phyloP scores from a whole-genome alignment of 2,888 invertebrate species.

The Lydus trimaculatus region DNA sequence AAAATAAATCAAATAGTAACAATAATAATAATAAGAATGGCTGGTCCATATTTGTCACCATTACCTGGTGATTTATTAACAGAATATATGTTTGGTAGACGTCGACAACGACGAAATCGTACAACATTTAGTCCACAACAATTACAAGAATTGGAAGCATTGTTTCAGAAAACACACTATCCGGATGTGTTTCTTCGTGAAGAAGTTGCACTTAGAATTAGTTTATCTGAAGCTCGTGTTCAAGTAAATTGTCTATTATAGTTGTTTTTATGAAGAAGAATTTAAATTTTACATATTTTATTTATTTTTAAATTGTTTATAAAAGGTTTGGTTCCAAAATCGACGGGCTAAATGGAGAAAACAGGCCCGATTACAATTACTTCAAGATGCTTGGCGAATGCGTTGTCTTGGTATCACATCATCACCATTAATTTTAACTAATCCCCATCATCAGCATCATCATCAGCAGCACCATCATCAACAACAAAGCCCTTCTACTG shows the following conservation, averaged over 20 bases:
- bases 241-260: constrained; percentile 70
- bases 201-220: constrained; percentile 90
- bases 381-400: constrained; percentile 93
- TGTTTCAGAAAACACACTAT: constrained; percentile 95
- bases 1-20: not conserved
- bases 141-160: constrained; percentile 86
- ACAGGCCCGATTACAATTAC: constrained; percentile 82
- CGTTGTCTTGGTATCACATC: constrained; percentile 74
- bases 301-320: not conserved
- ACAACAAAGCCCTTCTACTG: constrained; percentile 13
- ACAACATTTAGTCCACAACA: constrained; percentile 96
- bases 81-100: constrained; percentile 91
- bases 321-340: constrained; percentile 91
- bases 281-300: no score
- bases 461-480: not conserved
- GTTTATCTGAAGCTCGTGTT: constrained; percentile 90
- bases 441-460: constrained; percentile 32
- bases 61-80: constrained; percentile 87
- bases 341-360: constrained; percentile 91
- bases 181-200: constrained; percentile 90
- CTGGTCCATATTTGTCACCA: constrained; percentile 86
- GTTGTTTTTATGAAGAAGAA: not conserved
- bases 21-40: constrained; percentile 65
- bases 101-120: constrained; percentile 87
- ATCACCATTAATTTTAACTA: constrained; percentile 57